A percentile compares a stretch with the other conserved stretches of the same genome.
Conservation (phyloP, 2,797 vertebrate species). For the Sphenopsis melanotis region DNA sequence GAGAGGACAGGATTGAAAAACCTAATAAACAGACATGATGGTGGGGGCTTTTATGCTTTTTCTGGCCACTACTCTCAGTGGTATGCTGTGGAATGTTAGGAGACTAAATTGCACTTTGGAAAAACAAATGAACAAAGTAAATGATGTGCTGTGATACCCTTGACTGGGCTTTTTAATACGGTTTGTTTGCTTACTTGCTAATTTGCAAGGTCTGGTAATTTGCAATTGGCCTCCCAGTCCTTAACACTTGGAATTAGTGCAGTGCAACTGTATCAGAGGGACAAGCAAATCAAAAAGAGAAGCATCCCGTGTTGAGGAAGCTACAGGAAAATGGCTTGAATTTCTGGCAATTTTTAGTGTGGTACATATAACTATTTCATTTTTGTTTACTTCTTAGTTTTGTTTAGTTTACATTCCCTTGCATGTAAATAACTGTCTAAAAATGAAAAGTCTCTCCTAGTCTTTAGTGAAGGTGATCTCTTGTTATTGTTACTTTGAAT, state of each 20-base stretch:
- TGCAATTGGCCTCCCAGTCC: background rate
- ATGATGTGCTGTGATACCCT: conserved; percentile 6
- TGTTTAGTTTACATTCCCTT: background rate
- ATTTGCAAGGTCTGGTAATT: conserved; percentile 54
- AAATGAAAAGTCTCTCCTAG: background rate
- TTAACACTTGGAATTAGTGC: conserved; percentile 5
- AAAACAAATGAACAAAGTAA: conserved; percentile 9
- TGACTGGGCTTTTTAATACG: conserved; percentile 16
- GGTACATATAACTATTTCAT: background rate
- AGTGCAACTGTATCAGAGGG: background rate
- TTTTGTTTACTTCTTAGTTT: background rate
- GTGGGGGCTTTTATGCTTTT: background rate
- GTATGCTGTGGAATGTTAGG: background rate
- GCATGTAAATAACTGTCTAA: background rate
- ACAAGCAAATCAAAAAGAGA: background rate
- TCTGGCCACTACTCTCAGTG: background rate
- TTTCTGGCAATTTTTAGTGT: background rate
- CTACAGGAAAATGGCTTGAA: background rate
- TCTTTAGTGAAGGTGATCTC: conserved; percentile 39
- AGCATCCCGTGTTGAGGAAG: background rate
- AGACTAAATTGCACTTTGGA: background rate
- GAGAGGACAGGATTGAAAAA: background rate
- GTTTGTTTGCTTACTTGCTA: conserved; percentile 41
- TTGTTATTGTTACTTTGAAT: conserved; percentile 41
- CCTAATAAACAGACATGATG: background rate